A percentile compares a stretch with the other conserved stretches of the same genome.
Evolutionary conservation across 2,113 vertebrate genomes (phyloP).

Genomic region (Leuciscus idus): DNA sequence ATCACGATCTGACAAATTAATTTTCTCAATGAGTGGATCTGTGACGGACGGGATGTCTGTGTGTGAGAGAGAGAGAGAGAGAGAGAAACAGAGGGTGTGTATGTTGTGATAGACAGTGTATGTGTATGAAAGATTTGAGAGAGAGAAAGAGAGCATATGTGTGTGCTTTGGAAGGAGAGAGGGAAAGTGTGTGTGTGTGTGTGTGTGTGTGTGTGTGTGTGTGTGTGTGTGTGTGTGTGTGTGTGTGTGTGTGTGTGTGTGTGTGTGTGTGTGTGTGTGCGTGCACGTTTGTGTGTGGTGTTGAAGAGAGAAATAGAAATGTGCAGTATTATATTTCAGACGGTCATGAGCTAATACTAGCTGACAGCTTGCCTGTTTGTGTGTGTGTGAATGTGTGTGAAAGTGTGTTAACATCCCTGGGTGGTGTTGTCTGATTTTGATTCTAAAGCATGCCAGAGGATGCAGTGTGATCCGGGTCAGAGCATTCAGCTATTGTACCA

Average conservation of each 20-base stretch:
- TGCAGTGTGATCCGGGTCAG: slow-evolving; percentile 30
- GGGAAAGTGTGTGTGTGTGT: not conserved
- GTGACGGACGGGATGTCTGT: not conserved
- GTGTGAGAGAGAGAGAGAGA: not conserved
- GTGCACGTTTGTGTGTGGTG: not conserved
- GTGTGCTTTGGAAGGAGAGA: slow-evolving; percentile 1
- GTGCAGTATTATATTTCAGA: slow-evolving; percentile 31
- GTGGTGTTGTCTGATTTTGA: slow-evolving; percentile 21
- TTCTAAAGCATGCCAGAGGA: slow-evolving; percentile 12
- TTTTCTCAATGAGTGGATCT: slow-evolving; percentile 16
- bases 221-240: too few relatives aligned
- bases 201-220: too few relatives aligned
- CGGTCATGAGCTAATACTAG: slow-evolving; percentile 41
- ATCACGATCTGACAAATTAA: slow-evolving; percentile 23
- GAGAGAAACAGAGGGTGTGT: not conserved
- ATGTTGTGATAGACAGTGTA: slow-evolving; percentile 16
- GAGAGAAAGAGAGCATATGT: not conserved
- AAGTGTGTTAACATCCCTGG: slow-evolving; percentile 40
- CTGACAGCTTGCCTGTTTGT: slow-evolving; percentile 40
- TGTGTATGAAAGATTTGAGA: too few relatives aligned
- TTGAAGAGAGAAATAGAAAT: slow-evolving; percentile 19
- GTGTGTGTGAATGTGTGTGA: slow-evolving; percentile 20
- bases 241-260: too few relatives aligned
- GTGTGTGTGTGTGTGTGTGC: too few relatives aligned
- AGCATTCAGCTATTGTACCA: not conserved